Evolutionary conservation across 2,113 vertebrate species (phyloP), one percentile per base, ranked within the genome.

Genomic region (Embiotoca jacksoni): DNA sequence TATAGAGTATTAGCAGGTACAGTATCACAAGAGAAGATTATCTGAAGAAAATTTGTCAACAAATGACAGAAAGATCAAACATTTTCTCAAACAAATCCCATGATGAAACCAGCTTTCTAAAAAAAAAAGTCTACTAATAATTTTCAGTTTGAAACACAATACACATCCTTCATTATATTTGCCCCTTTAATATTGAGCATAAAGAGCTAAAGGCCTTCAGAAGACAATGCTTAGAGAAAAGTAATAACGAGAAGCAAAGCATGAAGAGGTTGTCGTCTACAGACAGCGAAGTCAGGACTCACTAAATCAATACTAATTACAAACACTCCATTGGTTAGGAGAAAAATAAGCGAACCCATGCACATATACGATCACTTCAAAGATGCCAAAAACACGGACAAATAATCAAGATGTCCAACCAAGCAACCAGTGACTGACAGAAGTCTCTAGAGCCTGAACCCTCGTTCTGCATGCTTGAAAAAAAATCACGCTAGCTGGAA

Each of bases 221-320:
- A 16, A 69, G 41, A 76, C 31, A 53, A 35, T 16, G 6, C 53
- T n/a, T n/a, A 65, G 15, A 36, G 31, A 68, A 65, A 82, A 80
- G 53, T 73, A 72, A 75, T 53, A 49, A 69, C 0, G 0, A 62
- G 44, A 61, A 15, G 30, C 46, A 37, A 67, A 59, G 46, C 13
- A 72, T 2, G 15, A 71, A 67, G 49, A 65, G 46, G 67, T 7
- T 66, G 69, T 59, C 58, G 13, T 71, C 44, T 57, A 46, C 63
- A 50, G 35, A 81, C 52, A 59, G 75, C 87, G 30, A 79, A n/a
- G n/a, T 70, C 59, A 72, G 85, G 57, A 77, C 70, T 85, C 53
- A 81, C 56, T 89, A 62, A 83, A 30, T 80, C 88, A 89, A 56
- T 89, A 88, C 63, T 76, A 75, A 91, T 87, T 87, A 90, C 76